phyloP scores from a whole-genome alignment of 2,113 vertebrate species.

The Takifugu flavidus region DNA sequence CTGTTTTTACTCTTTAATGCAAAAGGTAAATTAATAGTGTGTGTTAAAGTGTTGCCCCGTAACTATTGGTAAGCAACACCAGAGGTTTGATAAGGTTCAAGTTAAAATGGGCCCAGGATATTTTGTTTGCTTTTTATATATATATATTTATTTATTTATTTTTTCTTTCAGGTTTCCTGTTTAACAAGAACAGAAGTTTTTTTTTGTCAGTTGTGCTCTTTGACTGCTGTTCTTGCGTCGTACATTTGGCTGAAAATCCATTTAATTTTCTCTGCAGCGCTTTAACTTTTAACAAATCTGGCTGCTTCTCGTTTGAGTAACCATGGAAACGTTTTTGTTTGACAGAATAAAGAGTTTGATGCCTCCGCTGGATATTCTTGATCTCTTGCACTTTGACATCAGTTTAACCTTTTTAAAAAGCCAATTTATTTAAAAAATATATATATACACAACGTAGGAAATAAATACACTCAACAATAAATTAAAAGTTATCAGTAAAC shows the following conservation, averaged over 20 bases:
- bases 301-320: conserved; percentile 2
- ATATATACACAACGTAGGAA: conserved; percentile 36
- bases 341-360: conserved; percentile 18
- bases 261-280: conserved; percentile 3
- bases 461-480: conserved; percentile 63
- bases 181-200: background rate
- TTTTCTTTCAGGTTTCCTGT: background rate
- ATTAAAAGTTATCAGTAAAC: conserved; percentile 23
- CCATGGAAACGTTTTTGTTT: conserved; percentile 7
- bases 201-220: background rate
- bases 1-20: no score
- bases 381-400: no score
- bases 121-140: no score
- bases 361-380: background rate
- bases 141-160: background rate
- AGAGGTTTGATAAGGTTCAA: background rate
- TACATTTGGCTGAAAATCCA: background rate
- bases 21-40: background rate
- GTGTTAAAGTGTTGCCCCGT: no score
- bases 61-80: background rate
- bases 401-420: background rate
- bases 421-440: conserved; percentile 58
- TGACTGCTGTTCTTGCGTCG: conserved; percentile 12
- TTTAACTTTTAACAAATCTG: conserved; percentile 6
- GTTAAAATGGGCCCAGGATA: no score